Conservation (phyloP, 2,888 invertebrate genomes). For the Drosophila vallismaia region DNA sequence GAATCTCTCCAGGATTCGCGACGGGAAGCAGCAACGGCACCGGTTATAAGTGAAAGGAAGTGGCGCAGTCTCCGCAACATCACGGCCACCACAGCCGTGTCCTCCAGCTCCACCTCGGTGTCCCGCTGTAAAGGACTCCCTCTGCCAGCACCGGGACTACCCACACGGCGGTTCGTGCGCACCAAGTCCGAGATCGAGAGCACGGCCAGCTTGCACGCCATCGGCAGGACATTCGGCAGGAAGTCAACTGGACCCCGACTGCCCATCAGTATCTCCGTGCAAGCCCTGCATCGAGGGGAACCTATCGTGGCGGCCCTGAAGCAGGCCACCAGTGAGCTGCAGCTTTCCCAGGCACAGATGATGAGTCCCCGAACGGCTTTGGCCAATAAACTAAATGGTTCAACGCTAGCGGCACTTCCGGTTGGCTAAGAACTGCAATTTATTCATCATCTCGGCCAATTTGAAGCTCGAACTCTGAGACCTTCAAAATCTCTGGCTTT, state of each 20-base stretch:
- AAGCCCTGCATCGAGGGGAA: slow-evolving; percentile 66
- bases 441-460: not conserved
- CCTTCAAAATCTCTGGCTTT: no score
- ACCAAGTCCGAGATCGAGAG: slow-evolving; percentile 65
- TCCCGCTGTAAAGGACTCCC: slow-evolving; percentile 34
- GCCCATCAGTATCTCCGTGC: slow-evolving; percentile 66
- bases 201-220: slow-evolving; percentile 66
- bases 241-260: slow-evolving; percentile 60
- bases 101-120: slow-evolving; percentile 23
- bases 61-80: slow-evolving; percentile 68
- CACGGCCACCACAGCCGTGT: slow-evolving; percentile 23
- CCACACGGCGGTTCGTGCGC: slow-evolving; percentile 59
- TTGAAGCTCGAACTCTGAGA: no score
- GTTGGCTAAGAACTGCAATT: slow-evolving; percentile 11
- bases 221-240: slow-evolving; percentile 69
- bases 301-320: slow-evolving; percentile 64
- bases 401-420: slow-evolving; percentile 38
- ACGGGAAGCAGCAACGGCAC: slow-evolving; percentile 42
- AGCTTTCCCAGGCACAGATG: slow-evolving; percentile 52
- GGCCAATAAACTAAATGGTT: slow-evolving; percentile 48
- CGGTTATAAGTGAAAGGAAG: slow-evolving; percentile 57
- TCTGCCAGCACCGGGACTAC: slow-evolving; percentile 6
- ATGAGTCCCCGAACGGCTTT: slow-evolving; percentile 59
- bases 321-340: slow-evolving; percentile 65
- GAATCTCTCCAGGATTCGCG: slow-evolving; percentile 47